These are phyloP conservation scores for Noctua janthina DNA, from an alignment of 2,888 invertebrate species.

Conservation along the genomic window DNA sequence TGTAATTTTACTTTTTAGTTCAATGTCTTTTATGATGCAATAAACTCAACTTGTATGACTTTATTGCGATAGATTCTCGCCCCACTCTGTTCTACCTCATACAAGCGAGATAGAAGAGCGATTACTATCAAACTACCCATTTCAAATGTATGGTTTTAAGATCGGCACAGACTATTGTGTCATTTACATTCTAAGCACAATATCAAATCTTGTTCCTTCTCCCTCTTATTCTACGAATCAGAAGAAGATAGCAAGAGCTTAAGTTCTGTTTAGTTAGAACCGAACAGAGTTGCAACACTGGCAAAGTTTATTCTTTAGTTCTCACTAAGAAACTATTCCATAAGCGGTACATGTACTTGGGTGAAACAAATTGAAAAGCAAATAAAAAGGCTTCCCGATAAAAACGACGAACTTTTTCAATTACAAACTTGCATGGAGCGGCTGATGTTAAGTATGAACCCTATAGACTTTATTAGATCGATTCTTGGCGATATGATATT, in stretches of 20 bases:
- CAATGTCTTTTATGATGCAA: slow-evolving; percentile 16
- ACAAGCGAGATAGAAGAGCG: background rate
- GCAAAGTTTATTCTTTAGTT: slow-evolving; percentile 48
- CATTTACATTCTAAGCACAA: background rate
- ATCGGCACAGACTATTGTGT: background rate
- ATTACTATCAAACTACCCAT: background rate
- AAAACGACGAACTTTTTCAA: slow-evolving; percentile 87
- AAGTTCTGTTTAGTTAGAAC: slow-evolving; percentile 10
- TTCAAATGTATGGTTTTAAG: background rate
- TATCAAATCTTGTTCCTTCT: background rate
- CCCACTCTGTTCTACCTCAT: background rate
- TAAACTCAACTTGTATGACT: slow-evolving; percentile 20
- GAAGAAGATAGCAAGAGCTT: background rate
- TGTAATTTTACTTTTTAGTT: slow-evolving; percentile 33
- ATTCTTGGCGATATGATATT: slow-evolving; percentile 75
- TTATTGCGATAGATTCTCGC: slow-evolving; percentile 16
- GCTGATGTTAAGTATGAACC: slow-evolving; percentile 79
- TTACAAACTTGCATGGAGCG: slow-evolving; percentile 88
- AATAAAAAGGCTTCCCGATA: slow-evolving; percentile 74
- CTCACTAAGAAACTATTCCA: slow-evolving; percentile 61
- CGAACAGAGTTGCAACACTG: slow-evolving; percentile 19
- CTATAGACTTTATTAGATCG: slow-evolving; percentile 66
- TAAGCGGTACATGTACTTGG: slow-evolving; percentile 66
- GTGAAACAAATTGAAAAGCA: slow-evolving; percentile 76
- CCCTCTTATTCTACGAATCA: background rate